These are phyloP conservation scores for Neuroscelio doddi DNA, from an alignment of 2,888 invertebrate genomes.

Conservation along the genomic window DNA sequence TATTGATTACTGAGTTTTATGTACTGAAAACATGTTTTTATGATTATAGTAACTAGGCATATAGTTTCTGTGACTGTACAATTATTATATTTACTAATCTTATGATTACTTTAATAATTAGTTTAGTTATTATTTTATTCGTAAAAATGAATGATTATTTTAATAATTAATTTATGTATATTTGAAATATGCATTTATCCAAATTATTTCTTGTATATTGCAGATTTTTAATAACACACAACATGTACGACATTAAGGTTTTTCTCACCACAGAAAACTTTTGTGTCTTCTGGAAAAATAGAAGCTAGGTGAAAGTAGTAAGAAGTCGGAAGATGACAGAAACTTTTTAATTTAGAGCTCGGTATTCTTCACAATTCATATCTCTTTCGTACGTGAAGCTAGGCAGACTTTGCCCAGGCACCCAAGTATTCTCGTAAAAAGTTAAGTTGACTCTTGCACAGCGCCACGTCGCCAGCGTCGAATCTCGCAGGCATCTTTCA, in stretches of 20 bases:
- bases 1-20: too few relatives aligned
- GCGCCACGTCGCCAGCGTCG: conserved; percentile 40
- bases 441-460: conserved; percentile 42
- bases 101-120: too few relatives aligned
- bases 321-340: conserved; percentile 34
- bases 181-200: too few relatives aligned
- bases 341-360: conserved; percentile 48
- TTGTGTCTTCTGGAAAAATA: conserved; percentile 4
- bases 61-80: too few relatives aligned
- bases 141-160: too few relatives aligned
- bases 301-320: conserved; percentile 8
- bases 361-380: conserved; percentile 46
- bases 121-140: too few relatives aligned
- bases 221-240: too few relatives aligned
- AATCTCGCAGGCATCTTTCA: conserved; percentile 51
- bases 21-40: too few relatives aligned
- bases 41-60: too few relatives aligned
- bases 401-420: conserved; percentile 40
- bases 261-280: neutral
- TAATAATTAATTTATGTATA: too few relatives aligned
- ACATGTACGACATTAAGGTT: neutral
- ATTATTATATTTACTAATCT: too few relatives aligned
- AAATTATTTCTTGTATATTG: too few relatives aligned
- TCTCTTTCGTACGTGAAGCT: conserved; percentile 44
- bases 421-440: conserved; percentile 59